Conservation (phyloP, 2,888 invertebrate genomes). For the Meghimatium bilineatum region DNA sequence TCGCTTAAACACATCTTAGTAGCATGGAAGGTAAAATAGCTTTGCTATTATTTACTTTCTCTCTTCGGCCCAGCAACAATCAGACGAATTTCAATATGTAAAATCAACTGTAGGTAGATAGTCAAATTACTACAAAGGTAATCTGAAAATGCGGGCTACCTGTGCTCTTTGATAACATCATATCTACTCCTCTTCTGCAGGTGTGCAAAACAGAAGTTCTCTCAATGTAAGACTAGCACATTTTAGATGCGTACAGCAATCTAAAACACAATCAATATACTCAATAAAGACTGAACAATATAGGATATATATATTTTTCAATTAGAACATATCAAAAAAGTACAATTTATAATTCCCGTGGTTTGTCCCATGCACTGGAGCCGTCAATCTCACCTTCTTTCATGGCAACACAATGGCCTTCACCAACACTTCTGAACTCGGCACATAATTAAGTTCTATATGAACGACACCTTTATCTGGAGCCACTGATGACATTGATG, state of each 20-base stretch:
- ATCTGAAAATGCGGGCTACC: conserved; percentile 7
- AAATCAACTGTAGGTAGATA: no score
- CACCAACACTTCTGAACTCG: background rate
- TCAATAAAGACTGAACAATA: background rate
- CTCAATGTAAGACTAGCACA: background rate
- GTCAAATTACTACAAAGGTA: background rate
- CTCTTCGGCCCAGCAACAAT: no score
- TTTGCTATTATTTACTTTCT: no score
- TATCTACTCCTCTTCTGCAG: background rate
- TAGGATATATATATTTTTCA: background rate
- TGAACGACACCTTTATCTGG: conserved; percentile 17
- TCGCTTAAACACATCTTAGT: no score
- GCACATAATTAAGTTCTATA: conserved; percentile 33
- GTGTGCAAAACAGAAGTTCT: background rate
- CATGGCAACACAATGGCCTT: conserved; percentile 6
- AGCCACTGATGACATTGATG: conserved; percentile 16
- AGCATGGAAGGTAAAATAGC: no score
- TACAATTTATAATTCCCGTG: background rate
- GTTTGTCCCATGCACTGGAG: background rate
- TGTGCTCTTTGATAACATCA: background rate
- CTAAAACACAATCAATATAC: background rate
- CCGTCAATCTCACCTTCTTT: background rate
- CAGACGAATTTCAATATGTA: no score
- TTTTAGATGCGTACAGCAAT: background rate
- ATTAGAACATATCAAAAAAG: background rate